Evolutionary conservation across 2,113 vertebrate species (phyloP).

Genomic region (Sinocyclocheilus grahami): DNA sequence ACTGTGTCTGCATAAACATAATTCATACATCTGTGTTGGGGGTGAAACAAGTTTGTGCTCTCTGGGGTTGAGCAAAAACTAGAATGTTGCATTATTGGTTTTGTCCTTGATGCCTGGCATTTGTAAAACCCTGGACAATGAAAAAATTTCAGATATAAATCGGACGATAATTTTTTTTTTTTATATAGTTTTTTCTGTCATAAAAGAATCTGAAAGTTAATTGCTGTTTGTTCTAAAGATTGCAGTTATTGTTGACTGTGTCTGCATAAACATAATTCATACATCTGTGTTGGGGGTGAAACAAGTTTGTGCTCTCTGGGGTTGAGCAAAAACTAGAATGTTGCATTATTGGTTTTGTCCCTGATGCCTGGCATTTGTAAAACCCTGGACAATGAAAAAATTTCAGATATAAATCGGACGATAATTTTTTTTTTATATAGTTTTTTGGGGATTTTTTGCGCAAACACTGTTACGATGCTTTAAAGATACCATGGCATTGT

Average conservation of each 20-base stretch:
- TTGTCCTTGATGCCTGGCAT: background rate
- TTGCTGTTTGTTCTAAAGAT: background rate
- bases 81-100: background rate
- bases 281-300: constrained; percentile 27
- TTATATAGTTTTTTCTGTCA: no score
- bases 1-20: constrained; percentile 32
- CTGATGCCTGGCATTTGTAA: constrained; percentile 7
- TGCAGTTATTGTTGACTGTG: constrained; percentile 32
- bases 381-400: background rate
- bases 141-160: background rate
- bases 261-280: constrained; percentile 28
- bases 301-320: constrained; percentile 12
- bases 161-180: background rate
- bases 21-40: constrained; percentile 23
- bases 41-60: constrained; percentile 25
- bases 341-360: background rate
- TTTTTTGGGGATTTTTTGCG: background rate
- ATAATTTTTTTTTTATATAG: background rate
- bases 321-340: background rate
- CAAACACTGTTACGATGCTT: background rate
- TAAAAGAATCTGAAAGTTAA: background rate
- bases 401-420: background rate
- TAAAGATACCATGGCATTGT: constrained; percentile 12
- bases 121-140: constrained; percentile 7
- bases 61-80: background rate